Evolutionary conservation across 2,113 vertebrate species (phyloP).

Genomic region (Stigmatopora nigra): DNA sequence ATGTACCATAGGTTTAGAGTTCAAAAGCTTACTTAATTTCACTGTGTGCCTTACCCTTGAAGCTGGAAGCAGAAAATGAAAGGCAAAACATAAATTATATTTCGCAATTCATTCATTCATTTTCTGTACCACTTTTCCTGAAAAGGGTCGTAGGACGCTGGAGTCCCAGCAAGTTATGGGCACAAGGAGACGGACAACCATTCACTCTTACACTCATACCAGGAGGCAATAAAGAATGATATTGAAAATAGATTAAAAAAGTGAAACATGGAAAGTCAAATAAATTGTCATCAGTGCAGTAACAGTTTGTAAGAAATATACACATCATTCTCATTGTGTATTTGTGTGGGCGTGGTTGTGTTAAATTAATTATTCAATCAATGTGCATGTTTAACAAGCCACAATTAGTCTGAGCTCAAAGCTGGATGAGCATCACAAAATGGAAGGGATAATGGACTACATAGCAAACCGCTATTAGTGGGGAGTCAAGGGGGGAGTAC

Average conservation of each 20-base stretch:
- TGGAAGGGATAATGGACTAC: neutral
- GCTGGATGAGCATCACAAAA: neutral
- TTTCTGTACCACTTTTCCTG: too few relatives aligned
- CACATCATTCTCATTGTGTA: neutral
- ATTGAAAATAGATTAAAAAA: slow-evolving; percentile 8
- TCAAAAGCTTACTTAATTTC: slow-evolving; percentile 23
- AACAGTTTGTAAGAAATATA: slow-evolving; percentile 8
- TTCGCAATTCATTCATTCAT: too few relatives aligned
- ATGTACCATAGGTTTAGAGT: slow-evolving; percentile 18
- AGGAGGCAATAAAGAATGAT: too few relatives aligned
- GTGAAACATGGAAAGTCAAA: slow-evolving; percentile 29
- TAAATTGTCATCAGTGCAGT: slow-evolving; percentile 21
- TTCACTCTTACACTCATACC: too few relatives aligned
- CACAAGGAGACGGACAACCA: too few relatives aligned
- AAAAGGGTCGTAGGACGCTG: too few relatives aligned
- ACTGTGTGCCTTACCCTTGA: neutral
- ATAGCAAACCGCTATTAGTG: neutral
- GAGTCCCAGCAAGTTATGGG: too few relatives aligned
- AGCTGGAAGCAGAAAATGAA: neutral
- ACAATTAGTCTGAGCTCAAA: neutral
- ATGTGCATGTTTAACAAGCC: neutral
- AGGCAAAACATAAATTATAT: neutral
- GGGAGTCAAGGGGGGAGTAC: neutral
- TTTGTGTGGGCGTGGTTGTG: neutral
- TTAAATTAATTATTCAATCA: neutral